Conservation (phyloP, 2,797 vertebrate species). For the Natrix natrix region DNA sequence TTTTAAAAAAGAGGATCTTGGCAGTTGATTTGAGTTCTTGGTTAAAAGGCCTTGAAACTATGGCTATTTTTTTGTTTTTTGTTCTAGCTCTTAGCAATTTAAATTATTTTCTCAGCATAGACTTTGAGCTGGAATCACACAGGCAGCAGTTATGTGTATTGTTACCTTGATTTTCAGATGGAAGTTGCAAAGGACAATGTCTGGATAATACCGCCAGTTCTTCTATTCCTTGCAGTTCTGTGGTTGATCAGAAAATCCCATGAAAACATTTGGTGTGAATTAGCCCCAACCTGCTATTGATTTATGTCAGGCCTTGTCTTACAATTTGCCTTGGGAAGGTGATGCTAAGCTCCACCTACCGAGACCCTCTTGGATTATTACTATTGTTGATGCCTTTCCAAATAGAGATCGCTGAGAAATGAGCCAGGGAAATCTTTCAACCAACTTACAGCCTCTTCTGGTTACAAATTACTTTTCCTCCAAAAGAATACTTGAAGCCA, state of each 20-base stretch:
- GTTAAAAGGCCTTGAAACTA: not conserved
- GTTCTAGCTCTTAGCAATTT: not conserved
- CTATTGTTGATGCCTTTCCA: not conserved
- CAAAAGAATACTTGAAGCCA: not conserved
- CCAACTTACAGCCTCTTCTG: not conserved
- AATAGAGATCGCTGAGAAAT: not conserved
- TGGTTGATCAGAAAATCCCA: not conserved
- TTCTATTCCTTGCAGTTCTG: not conserved
- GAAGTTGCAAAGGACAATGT: not conserved
- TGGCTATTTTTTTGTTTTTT: not conserved
- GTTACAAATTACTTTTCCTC: not conserved
- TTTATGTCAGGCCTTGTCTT: conserved; percentile 11
- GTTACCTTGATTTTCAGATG: not conserved
- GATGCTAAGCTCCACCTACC: not conserved
- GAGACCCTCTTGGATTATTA: not conserved
- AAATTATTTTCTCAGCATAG: not conserved
- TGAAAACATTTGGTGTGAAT: conserved; percentile 19
- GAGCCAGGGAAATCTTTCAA: not conserved
- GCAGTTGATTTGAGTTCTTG: not conserved
- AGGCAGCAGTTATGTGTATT: not conserved
- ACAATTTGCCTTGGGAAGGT: not conserved
- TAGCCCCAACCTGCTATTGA: conserved; percentile 7
- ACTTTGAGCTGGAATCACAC: not conserved
- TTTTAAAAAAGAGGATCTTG: not conserved
- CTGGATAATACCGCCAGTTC: not conserved